Conservation (phyloP, 1,140 invertebrate genomes). For the Drosophila tani region DNA sequence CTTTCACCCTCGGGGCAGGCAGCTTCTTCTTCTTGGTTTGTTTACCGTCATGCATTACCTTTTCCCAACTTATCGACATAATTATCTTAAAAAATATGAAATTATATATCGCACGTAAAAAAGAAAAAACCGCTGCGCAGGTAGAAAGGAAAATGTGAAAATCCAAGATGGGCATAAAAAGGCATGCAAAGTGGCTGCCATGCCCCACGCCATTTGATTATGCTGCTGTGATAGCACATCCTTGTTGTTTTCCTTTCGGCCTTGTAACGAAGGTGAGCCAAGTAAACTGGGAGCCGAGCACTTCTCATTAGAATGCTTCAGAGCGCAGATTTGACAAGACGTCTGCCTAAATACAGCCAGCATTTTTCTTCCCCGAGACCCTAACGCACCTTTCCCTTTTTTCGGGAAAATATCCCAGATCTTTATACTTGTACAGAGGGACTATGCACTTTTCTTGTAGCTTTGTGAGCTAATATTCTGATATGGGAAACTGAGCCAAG, state of each 20-base stretch:
- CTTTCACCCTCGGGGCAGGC: slow-evolving; percentile 33
- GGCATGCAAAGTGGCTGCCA: slow-evolving; percentile 55
- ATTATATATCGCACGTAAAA: slow-evolving; percentile 73
- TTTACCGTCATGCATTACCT: slow-evolving; percentile 66
- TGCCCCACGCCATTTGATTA: slow-evolving; percentile 66
- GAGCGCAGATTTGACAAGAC: slow-evolving; percentile 74
- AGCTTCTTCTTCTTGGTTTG: slow-evolving; percentile 33
- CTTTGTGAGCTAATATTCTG: background rate
- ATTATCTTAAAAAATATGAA: slow-evolving; percentile 82
- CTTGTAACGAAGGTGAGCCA: slow-evolving; percentile 52
- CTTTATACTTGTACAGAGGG: slow-evolving; percentile 2
- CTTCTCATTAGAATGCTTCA: slow-evolving; percentile 80
- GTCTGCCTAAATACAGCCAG: slow-evolving; percentile 70
- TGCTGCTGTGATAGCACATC: slow-evolving; percentile 70
- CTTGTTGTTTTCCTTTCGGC: slow-evolving; percentile 52
- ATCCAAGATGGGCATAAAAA: slow-evolving; percentile 38
- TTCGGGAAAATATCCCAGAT: background rate
- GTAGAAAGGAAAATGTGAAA: slow-evolving; percentile 48
- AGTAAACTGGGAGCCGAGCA: slow-evolving; percentile 57
- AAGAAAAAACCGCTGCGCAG: slow-evolving; percentile 29
- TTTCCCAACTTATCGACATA: slow-evolving; percentile 77
- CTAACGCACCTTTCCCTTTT: slow-evolving; percentile 12
- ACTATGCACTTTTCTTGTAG: background rate
- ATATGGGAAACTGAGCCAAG: background rate
- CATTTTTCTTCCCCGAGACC: slow-evolving; percentile 30